These are phyloP conservation scores for Carterocephalus palaemon DNA, from an alignment of 2,888 invertebrate species.

Conservation along the genomic window DNA sequence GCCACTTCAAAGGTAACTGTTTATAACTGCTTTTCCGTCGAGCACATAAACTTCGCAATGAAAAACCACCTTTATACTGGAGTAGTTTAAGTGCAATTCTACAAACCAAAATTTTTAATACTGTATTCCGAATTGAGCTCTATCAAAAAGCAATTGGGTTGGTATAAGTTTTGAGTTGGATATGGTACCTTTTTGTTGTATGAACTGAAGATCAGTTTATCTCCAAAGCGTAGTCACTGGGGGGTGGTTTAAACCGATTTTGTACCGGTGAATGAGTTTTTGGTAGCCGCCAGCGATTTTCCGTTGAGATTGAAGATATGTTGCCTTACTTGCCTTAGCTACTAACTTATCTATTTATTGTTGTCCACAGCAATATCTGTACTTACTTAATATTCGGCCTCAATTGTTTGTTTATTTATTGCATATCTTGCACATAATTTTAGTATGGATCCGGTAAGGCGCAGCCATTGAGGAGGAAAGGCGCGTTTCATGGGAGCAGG, in stretches of 20 bases:
- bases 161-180: conserved; percentile 14
- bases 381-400: no score
- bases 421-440: no score
- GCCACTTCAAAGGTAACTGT: conserved; percentile 75
- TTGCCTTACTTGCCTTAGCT: not conserved
- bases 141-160: not conserved
- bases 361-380: no score
- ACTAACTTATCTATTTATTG: no score
- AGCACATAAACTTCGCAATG: conserved; percentile 26
- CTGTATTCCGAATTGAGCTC: conserved; percentile 13
- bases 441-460: no score
- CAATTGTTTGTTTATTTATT: no score
- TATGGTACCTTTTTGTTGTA: conserved; percentile 25
- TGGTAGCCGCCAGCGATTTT: conserved; percentile 75
- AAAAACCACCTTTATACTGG: conserved; percentile 27
- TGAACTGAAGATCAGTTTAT: conserved; percentile 56
- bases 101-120: no score
- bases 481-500: no score
- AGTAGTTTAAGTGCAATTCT: no score
- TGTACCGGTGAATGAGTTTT: conserved; percentile 76
- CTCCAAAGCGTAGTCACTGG: conserved; percentile 51
- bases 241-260: conserved; percentile 70
- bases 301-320: conserved; percentile 30
- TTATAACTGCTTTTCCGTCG: conserved; percentile 57
- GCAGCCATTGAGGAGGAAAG: no score